Percentiles rank a stretch among this genome's conserved stretches.
phyloP scores from a whole-genome alignment of 2,113 vertebrate genomes.

The Corvus cornix region DNA sequence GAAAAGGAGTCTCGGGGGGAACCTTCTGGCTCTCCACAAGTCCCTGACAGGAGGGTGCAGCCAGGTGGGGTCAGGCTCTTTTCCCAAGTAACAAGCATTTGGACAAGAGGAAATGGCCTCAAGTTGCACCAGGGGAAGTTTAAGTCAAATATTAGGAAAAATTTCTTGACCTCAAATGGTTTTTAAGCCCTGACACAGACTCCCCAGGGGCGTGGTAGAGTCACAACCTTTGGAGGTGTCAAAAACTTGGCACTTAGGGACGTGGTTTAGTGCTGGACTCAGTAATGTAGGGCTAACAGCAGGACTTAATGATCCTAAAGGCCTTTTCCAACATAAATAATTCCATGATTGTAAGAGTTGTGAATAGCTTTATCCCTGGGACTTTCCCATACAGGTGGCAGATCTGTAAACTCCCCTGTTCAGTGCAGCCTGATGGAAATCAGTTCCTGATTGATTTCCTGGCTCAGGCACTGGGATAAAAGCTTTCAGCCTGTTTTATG shows the following conservation, averaged over 20 bases:
- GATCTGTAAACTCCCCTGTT: neutral
- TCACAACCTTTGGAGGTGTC: neutral
- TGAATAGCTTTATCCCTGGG: neutral
- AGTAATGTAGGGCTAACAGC: neutral
- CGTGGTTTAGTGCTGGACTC: fast-evolving
- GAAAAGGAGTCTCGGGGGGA: neutral
- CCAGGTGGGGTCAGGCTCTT: neutral
- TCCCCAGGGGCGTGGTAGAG: neutral
- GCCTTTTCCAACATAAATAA: neutral
- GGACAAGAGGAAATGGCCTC: neutral
- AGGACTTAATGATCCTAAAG: neutral
- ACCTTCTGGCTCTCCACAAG: neutral
- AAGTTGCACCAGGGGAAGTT: neutral
- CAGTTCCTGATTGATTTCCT: neutral
- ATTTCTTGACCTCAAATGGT: neutral
- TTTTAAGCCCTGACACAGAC: neutral
- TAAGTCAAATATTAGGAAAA: neutral
- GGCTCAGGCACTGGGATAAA: neutral
- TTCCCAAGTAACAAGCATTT: neutral
- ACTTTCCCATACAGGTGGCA: neutral
- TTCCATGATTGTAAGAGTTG: neutral
- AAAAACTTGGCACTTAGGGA: neutral
- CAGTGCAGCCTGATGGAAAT: neutral
- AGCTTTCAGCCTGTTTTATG: neutral
- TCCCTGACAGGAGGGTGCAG: neutral